Evolutionary conservation across 2,888 invertebrate genomes (phyloP).

Genomic region (Xestia ashworthii): DNA sequence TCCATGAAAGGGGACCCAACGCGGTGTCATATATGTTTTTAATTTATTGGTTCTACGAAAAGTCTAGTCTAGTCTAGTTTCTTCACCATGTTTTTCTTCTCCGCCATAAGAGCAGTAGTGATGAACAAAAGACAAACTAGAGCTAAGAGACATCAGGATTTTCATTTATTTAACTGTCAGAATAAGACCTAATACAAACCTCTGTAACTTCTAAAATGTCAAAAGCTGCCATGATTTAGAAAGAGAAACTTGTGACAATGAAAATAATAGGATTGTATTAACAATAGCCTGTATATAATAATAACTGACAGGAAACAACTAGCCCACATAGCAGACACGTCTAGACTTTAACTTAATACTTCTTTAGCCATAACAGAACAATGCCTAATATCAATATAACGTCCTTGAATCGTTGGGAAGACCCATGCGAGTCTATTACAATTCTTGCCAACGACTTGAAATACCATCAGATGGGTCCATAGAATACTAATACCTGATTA

Average conservation of each 20-base stretch:
- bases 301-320: slow-evolving; percentile 11
- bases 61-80: no score
- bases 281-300: not conserved
- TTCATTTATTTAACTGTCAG: no score
- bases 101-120: no score
- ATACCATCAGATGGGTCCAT: slow-evolving; percentile 56
- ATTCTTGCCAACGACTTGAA: slow-evolving; percentile 57
- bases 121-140: no score
- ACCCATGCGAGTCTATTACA: slow-evolving; percentile 44
- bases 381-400: slow-evolving; percentile 56
- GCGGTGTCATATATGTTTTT: no score
- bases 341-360: slow-evolving; percentile 44
- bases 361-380: slow-evolving; percentile 49
- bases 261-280: not conserved
- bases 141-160: no score
- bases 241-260: not conserved
- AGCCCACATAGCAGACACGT: slow-evolving; percentile 28
- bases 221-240: not conserved
- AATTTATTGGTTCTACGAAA: no score
- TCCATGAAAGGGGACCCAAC: no score
- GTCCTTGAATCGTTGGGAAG: slow-evolving; percentile 58
- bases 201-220: no score
- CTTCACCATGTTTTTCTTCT: no score
- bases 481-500: slow-evolving; percentile 65
- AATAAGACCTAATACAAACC: no score